Evolutionary conservation across 2,113 vertebrate genomes (phyloP).

Genomic region (Myxocyprinus asiaticus): DNA sequence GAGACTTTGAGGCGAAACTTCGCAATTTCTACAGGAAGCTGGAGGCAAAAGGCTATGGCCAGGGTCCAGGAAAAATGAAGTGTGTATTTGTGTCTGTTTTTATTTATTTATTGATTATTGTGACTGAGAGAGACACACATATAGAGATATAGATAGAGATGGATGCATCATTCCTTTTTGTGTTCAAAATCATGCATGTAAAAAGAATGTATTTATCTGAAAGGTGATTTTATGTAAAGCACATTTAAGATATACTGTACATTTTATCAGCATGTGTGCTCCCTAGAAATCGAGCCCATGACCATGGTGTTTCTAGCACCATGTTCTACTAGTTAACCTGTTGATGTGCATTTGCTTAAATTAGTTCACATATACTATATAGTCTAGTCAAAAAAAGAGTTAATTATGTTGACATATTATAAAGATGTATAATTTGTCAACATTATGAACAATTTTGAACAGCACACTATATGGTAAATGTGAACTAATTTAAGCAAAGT

Average conservation of each 20-base stretch:
- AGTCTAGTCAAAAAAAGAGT: too few relatives aligned
- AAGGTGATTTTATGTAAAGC: neutral
- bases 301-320: neutral
- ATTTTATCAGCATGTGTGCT: neutral
- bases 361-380: too few relatives aligned
- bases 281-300: neutral
- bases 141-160: neutral
- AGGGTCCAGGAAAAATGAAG: slow-evolving; percentile 98
- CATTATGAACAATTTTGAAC: too few relatives aligned
- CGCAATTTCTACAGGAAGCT: slow-evolving; percentile 98
- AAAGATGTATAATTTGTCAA: too few relatives aligned
- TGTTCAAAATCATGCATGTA: too few relatives aligned
- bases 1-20: slow-evolving; percentile 98
- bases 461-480: too few relatives aligned
- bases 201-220: too few relatives aligned
- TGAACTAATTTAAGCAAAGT: too few relatives aligned
- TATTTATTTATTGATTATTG: neutral
- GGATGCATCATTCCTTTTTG: too few relatives aligned
- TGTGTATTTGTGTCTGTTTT: slow-evolving; percentile 61
- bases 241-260: neutral
- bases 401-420: too few relatives aligned
- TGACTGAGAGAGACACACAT: neutral
- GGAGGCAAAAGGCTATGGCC: slow-evolving; percentile 97
- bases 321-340: neutral
- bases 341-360: too few relatives aligned